Evolutionary conservation across 1,140 invertebrate genomes (phyloP), one percentile per base, ranked within the genome.

Genomic region (Dreissena polymorpha): DNA sequence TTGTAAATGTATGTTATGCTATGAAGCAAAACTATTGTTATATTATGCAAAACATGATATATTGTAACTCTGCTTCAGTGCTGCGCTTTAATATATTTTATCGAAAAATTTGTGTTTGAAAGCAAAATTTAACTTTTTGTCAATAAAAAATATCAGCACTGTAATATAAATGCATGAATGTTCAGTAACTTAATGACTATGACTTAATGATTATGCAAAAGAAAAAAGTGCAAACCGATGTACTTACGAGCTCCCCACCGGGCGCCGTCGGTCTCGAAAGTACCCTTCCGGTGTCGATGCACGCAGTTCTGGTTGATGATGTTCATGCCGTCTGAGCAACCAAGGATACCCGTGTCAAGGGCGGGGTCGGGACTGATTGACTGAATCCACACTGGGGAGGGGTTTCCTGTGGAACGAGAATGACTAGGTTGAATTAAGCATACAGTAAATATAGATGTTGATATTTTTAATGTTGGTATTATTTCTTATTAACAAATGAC

Each of bases 201-300:
- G n/a, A 39, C 39, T 39, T 2, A 39, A 39, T 39, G 39, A 39
- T 39, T 39, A 39, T 39, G 39, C 2, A 39, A 39, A 39, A 8
- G 39, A 2, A 39, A 39, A 39, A 39, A 39, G 39, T 39, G 2
- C 39, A 39, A 39, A 39, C 3, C 39, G 39, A 39, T 39, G 39
- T 39, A 5, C 67, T 67, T 65, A 83, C 80, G 23, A 39, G 71
- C 80, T 23, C 71, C 71, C 80, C 80, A 83, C 25, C n/a, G 23
- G 6, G 80, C 80, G 5, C 80, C 80, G 25, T 83, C 80, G 0
- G 80, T 75, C 51, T 83, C 80, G 25, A 83, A 83, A 0, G 10
- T 18, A 0, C 80, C 80, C 25, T 49, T 74, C 51, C 80, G 65
- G 64, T 83, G 80, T 29, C 80, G 25, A 21, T 74, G 71, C 14